Conservation (phyloP, 2,888 invertebrate genomes). For the Apoda limacodes region DNA sequence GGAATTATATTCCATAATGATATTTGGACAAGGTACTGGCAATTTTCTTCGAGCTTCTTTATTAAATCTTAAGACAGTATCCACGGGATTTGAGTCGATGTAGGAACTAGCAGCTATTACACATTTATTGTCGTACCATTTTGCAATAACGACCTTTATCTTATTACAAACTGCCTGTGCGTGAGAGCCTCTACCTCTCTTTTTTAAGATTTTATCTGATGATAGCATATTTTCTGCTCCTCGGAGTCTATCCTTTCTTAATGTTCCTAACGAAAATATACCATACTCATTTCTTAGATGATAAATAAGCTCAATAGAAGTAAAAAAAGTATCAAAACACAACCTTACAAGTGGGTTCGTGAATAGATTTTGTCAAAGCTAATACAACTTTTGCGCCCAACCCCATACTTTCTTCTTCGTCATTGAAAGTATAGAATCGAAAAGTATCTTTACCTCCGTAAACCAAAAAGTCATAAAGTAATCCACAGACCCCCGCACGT, state of each 20-base stretch:
- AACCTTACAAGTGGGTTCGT: conserved; percentile 9
- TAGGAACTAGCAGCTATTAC: conserved; percentile 11
- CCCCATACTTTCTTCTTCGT: conserved; percentile 17
- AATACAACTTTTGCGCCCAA: conserved; percentile 22
- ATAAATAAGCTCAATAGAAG: conserved; percentile 11
- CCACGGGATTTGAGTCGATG: conserved; percentile 7
- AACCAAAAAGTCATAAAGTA: conserved; percentile 21
- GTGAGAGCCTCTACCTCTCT: conserved; percentile 11
- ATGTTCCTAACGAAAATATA: conserved; percentile 15
- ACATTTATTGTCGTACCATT: conserved; percentile 18
- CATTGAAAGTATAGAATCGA: too few species aligned
- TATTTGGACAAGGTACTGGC: conserved; percentile 8
- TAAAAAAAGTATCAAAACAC: conserved; percentile 18
- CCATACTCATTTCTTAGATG: conserved; percentile 7
- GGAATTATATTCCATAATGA: conserved; percentile 9
- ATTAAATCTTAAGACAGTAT: conserved; percentile 5
- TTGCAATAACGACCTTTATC: conserved; percentile 16
- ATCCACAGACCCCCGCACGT: too few species aligned
- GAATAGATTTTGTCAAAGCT: conserved; percentile 18
- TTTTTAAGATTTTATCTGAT: conserved; percentile 14
- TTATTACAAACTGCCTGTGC: conserved; percentile 12
- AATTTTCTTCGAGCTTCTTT: conserved; percentile 6
- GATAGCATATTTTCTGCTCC: conserved; percentile 12
- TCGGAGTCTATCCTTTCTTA: conserved; percentile 13
- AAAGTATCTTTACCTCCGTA: conserved; percentile 22